Evolutionary conservation across 2,797 vertebrate species (phyloP), one percentile per base, ranked within the genome.

Genomic region (Melanotaenia parkinsoni): DNA sequence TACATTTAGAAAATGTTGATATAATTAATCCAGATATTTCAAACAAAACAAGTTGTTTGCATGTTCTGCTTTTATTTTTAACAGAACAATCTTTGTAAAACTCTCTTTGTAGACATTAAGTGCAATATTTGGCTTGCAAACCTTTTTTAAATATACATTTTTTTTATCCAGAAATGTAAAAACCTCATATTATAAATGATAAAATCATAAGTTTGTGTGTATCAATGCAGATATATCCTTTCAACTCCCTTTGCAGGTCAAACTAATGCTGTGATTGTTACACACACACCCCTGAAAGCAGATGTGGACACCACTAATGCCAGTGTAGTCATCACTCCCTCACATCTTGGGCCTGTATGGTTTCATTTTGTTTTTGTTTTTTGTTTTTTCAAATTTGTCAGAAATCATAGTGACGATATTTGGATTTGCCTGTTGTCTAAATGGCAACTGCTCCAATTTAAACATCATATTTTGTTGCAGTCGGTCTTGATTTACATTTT

Each of bases 211-310:
- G 40, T 22, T 67, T 45, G 22, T 45, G 1, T 32, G 0, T 58
- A 28, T 63, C 16, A 40, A 67, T 65, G 9, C 20, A 45, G 26
- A 30, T 37, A 40, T 40, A 38, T 67, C 26, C n/a, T 67, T 54
- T 74, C 90, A 96, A 96, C 92, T 75, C 90, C 95, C 69, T 97
- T 97, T 86, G 70, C 95, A 88, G 96, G 95, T 85, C 95, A 94
- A 50, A 75, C 95, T 33, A 95, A 93, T 75, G 94, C 97, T 67
- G 95, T 98, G 86, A 96, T 98, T 66, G 96, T 98, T 81, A 95
- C 97, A 3, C 95, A 96, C 18, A 90, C 95, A 50, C 89, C 96
- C 76, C 84, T 97, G 86, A 98, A 97, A 92, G 91, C 94, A 73
- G 97, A 99, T 24, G 93, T 94, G 54, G 90, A 96, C 54, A 90